Base-by-base conservation (phyloP, 2,113 vertebrate species). In the Petaurus breviceps region DNA sequence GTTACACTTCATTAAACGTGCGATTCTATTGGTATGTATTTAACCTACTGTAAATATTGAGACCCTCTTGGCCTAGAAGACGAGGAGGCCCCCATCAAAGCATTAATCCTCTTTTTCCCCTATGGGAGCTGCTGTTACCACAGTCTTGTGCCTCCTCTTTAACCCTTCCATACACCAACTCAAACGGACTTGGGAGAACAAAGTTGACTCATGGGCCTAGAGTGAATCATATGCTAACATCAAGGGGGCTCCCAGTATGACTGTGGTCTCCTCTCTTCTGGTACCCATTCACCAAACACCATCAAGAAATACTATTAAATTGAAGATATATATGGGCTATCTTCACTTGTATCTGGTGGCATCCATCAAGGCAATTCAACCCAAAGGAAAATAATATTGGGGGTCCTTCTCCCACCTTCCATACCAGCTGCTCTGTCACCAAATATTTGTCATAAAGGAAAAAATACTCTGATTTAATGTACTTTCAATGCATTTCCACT, bases 1-100 rank as follows among this genome's bases (percentile, higher is more conserved):
- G 97, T 97, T 98, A 98, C 97, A 98, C 97, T 97, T 97, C 98
- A 98, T 98, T 98, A 98, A 98, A 97, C 96, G 96, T 95, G 97
- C 1, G 51, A 98, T 97, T 97, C 97, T 97, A 97, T 97, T 95
- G 97, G 94, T 97, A 97, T 98, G 97, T 97, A 97, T 97, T 97
- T 97, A 98, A 97, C 96, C 97, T 98, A 96, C 96, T 95, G 96
- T 98, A 98, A 98, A 98, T 97, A 97, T 52, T 22, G 97, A 96
- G 97, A 96, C 96, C 96, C 95, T 31, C 92, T 97, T 52, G 26
- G 97, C 92, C 95, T 84, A 3, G 52, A 51, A 54, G 2, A 50
- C 47, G 49, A 68, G 93, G 89, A 43, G 95, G 54, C 94, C 92
- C 94, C 31, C 91, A 31, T 93, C 54, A 90, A 49, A 0, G 93